phyloP scores from a whole-genome alignment of 2,888 invertebrate species.

The Leptinotarsa haldemani region DNA sequence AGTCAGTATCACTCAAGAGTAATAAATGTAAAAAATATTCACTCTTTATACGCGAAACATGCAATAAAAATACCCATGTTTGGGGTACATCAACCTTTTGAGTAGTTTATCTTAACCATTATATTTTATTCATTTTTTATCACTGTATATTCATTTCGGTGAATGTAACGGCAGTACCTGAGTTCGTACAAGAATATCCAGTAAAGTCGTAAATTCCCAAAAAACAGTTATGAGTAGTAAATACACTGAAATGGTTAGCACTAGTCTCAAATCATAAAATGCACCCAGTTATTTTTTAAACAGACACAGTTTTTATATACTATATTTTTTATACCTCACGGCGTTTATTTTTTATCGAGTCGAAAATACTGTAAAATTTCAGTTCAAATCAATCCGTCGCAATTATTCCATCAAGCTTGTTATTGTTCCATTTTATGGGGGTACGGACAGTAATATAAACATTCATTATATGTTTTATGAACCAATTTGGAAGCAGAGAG shows the following conservation, averaged over 20 bases:
- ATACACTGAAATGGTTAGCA: neutral
- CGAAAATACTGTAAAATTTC: neutral
- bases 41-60: too few species aligned
- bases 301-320: neutral
- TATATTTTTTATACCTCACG: neutral
- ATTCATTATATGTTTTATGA: conserved; percentile 21
- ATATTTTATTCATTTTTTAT: too few species aligned
- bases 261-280: neutral
- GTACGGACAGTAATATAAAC: conserved; percentile 20
- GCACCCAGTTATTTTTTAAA: neutral
- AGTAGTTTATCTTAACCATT: too few species aligned
- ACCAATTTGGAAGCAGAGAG: conserved; percentile 17
- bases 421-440: conserved; percentile 14
- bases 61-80: too few species aligned
- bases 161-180: too few species aligned
- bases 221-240: too few species aligned
- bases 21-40: too few species aligned
- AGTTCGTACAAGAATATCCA: too few species aligned
- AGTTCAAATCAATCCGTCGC: conserved; percentile 8
- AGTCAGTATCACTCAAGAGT: too few species aligned
- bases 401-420: conserved; percentile 14
- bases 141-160: too few species aligned
- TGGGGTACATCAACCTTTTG: too few species aligned
- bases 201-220: too few species aligned
- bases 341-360: neutral